Evolutionary conservation across 2,888 invertebrate genomes (phyloP).

Genomic region (Koerneria pararmatus): DNA sequence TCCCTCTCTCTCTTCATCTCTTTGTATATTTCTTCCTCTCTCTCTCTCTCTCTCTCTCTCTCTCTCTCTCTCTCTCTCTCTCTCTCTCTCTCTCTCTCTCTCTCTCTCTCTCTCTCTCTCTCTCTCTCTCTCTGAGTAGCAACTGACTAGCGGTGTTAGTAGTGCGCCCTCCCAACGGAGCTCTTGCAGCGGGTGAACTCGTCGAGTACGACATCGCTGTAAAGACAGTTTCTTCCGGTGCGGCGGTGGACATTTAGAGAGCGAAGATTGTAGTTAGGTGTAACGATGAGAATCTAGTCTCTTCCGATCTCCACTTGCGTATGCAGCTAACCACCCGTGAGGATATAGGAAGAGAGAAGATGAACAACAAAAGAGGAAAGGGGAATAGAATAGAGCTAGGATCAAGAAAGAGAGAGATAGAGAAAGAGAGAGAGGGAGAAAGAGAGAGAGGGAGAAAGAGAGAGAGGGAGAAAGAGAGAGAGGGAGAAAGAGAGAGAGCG

Average conservation of each 20-base stretch:
- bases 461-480: slow-evolving; percentile 7
- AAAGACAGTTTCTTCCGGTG: not conserved
- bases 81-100: too few species aligned
- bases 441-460: not conserved
- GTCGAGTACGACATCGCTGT: slow-evolving; percentile 16
- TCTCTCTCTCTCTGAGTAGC: too few species aligned
- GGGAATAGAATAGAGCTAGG: not conserved
- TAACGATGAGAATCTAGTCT: too few species aligned
- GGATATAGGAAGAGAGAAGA: slow-evolving; percentile 7
- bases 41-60: too few species aligned
- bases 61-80: too few species aligned
- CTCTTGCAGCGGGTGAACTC: slow-evolving; percentile 8
- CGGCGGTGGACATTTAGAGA: too few species aligned
- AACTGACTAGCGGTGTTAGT: slow-evolving; percentile 11
- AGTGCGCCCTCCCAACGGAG: slow-evolving; percentile 16
- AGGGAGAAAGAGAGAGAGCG: not conserved
- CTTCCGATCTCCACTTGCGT: too few species aligned
- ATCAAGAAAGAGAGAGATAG: slow-evolving; percentile 10
- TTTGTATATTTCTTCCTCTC: too few species aligned
- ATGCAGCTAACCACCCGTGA: not conserved
- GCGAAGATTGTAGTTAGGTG: too few species aligned
- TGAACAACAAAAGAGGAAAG: not conserved
- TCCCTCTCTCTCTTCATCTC: too few species aligned
- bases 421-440: slow-evolving; percentile 4
- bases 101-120: too few species aligned